These are phyloP conservation scores for Eristalis intricaria DNA, from an alignment of 2,888 invertebrate genomes.

Conservation along the genomic window DNA sequence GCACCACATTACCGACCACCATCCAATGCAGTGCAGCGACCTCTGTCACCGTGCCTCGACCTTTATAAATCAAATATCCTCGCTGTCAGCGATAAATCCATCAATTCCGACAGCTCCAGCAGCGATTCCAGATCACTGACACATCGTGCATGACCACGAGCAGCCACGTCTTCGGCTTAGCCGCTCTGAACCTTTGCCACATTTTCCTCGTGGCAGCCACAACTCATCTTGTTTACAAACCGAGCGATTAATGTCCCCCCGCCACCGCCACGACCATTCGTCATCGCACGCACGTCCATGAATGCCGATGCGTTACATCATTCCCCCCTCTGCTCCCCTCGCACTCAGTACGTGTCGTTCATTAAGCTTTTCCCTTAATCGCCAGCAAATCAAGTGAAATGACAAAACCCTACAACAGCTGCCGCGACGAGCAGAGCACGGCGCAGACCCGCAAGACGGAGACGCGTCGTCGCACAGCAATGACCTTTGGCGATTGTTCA, in stretches of 20 bases:
- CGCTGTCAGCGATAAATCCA: not conserved
- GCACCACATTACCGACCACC: not conserved
- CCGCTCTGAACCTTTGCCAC: not conserved
- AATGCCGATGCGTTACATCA: conserved; percentile 1
- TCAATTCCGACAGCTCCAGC: not conserved
- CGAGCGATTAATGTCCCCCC: conserved; percentile 18
- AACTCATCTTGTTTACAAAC: conserved; percentile 35
- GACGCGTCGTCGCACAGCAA: conserved; percentile 29
- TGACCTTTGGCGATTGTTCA: conserved; percentile 52
- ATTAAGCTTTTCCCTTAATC: not conserved
- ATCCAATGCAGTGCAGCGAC: not conserved
- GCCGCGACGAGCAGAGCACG: not conserved
- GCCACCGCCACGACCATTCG: not conserved
- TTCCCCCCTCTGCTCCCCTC: not conserved
- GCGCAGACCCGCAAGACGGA: conserved; percentile 20
- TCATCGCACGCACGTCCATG: conserved; percentile 18
- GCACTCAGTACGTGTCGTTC: conserved; percentile 27
- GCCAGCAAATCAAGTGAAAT: not conserved
- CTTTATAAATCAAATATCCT: not conserved
- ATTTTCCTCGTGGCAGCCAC: conserved; percentile 12
- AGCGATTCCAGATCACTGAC: not conserved
- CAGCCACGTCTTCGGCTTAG: not conserved
- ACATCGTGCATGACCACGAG: not conserved
- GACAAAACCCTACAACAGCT: conserved; percentile 21
- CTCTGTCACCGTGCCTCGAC: not conserved